A percentile compares a stretch with the other conserved stretches of the same genome.
These are phyloP conservation scores for Drosophila ohnishii DNA, from an alignment of 1,140 invertebrate species.

Conservation along the genomic window DNA sequence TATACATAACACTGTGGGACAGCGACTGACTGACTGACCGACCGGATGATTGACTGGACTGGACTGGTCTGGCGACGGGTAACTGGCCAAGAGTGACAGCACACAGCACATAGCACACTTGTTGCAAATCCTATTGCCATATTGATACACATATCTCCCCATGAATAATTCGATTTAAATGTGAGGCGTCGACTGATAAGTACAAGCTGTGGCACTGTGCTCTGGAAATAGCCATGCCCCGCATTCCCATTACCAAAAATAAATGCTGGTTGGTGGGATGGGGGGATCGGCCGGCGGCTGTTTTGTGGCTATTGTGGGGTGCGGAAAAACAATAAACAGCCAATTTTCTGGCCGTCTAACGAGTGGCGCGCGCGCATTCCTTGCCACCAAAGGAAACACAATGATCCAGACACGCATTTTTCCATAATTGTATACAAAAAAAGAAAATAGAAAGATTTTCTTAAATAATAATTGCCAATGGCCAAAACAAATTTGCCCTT, in stretches of 20 bases:
- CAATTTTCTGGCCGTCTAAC: constrained; percentile 18
- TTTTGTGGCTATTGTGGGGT: constrained; percentile 53
- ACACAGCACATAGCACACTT: constrained; percentile 45
- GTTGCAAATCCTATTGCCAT: constrained; percentile 41
- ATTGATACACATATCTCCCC: constrained; percentile 20
- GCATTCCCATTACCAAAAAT: constrained; percentile 60
- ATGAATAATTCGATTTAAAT: constrained; percentile 68
- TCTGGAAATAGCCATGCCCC: constrained; percentile 68
- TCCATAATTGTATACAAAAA: constrained; percentile 51
- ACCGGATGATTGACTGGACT: constrained; percentile 38
- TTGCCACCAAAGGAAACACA: constrained; percentile 14
- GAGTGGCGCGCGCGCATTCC: constrained; percentile 69
- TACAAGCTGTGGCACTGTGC: constrained; percentile 49
- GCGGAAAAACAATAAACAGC: constrained; percentile 72
- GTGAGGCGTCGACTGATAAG: constrained; percentile 64
- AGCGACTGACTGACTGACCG: constrained; percentile 24
- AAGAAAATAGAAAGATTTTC: constrained; percentile 28
- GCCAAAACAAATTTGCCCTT: constrained; percentile 59
- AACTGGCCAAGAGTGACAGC: constrained; percentile 42
- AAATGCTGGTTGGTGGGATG: constrained; percentile 28
- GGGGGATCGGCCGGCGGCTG: constrained; percentile 6
- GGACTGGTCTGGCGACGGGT: neutral
- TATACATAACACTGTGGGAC: constrained; percentile 12
- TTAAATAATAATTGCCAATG: constrained; percentile 46
- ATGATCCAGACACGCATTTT: constrained; percentile 29